These are phyloP conservation scores for Meles meles DNA, from an alignment of 2,113 vertebrate genomes.

Conservation along the genomic window DNA sequence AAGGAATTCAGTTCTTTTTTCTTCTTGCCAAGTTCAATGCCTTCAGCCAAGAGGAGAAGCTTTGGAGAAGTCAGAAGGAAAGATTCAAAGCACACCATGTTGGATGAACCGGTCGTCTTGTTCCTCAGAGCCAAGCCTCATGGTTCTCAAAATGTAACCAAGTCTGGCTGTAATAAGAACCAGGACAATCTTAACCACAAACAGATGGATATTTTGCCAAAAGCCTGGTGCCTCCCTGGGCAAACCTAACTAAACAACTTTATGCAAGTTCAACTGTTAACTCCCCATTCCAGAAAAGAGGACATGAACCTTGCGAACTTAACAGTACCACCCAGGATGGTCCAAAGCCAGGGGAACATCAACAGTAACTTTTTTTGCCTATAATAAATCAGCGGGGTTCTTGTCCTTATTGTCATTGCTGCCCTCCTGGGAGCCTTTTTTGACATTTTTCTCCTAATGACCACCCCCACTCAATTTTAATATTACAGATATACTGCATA, in stretches of 20 bases:
- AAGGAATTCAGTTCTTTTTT: neutral
- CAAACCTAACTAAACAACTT: conserved; percentile 41
- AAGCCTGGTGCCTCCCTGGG: neutral
- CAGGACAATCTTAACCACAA: conserved; percentile 57
- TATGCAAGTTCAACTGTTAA: conserved; percentile 43
- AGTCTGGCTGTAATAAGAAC: conserved; percentile 39
- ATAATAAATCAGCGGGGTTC: neutral
- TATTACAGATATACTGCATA: neutral
- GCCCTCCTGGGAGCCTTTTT: neutral
- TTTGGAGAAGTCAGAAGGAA: neutral
- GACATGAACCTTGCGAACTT: conserved; percentile 8
- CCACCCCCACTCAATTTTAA: neutral
- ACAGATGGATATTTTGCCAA: conserved; percentile 51
- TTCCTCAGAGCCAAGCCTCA: neutral
- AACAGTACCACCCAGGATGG: neutral
- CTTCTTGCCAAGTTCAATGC: neutral
- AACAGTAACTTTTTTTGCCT: neutral
- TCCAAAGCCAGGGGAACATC: neutral
- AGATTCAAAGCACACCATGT: neutral
- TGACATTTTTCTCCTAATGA: neutral
- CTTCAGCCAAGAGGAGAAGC: neutral
- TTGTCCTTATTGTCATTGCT: neutral
- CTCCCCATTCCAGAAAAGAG: conserved; percentile 22
- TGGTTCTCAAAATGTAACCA: conserved; percentile 11
- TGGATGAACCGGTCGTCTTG: neutral